Evolutionary conservation across 2,888 invertebrate genomes (phyloP), one percentile per base, ranked within the genome.

Genomic region (Notodonta dromedarius): DNA sequence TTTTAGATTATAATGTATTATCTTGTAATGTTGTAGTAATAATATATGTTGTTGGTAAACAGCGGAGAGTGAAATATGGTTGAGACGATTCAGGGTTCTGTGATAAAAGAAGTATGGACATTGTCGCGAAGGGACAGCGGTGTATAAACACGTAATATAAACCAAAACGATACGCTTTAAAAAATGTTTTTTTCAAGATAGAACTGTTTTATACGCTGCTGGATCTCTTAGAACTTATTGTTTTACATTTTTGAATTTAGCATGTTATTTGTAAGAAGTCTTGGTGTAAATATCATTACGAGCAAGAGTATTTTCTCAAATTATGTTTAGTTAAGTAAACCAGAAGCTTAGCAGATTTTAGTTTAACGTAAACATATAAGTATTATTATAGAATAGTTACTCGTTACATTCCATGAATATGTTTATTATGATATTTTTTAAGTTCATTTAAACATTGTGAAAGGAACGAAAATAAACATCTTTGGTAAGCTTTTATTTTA

Each of bases 351-450:
- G 77, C 77, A 81, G 73, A 76, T 79, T 66, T 69, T 77, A 78
- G 71, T 76, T 70, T 75, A 74, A 72, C 66, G 69, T 74, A 79
- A 80, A 73, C 77, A 77, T 76, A 77, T 70, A 86, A 87, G 83
- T 83, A 83, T 84, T 83, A 83, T 83, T 76, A 71, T 71, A 56
- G 61, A 70, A 24, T 24, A 24, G 24, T 81, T 84, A 67, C 79
- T 86, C 79, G 77, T 85, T 86, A 90, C 90, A 90, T 90, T 90
- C 90, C 90, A 82, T 83, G 76, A 67, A 76, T 74, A 77, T 35
- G 35, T 5, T 73, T 73, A 69, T 76, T 76, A 73, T 80, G 73
- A 77, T 74, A 56, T 57, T 67, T 63, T 69, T 65, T 65, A 56
- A 63, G 66, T 71, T 70, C 57, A 61, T 61, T 62, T 50, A 66